Evolutionary conservation across 2,888 invertebrate species (phyloP).

Genomic region (Carabus problematicus): DNA sequence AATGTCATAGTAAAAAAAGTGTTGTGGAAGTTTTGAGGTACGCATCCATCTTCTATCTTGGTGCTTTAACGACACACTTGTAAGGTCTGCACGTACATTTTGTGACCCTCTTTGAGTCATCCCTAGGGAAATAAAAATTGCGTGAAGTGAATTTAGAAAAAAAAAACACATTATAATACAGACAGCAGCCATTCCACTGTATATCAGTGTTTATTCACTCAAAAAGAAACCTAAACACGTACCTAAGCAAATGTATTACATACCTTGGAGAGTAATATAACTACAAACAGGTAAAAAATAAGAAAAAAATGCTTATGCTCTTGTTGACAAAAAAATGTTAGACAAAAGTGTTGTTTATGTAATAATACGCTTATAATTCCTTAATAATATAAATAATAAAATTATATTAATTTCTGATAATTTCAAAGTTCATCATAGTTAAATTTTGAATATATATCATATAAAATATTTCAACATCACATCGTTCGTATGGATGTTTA

Average conservation of each 20-base stretch:
- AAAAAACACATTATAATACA: constrained; percentile 3
- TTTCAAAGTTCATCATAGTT: too few relatives aligned
- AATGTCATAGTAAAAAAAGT: too few relatives aligned
- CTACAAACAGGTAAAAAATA: too few relatives aligned
- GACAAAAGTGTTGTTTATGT: neutral
- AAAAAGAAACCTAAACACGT: constrained; percentile 13
- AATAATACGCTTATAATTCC: neutral
- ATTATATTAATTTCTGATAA: too few relatives aligned
- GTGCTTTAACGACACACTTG: constrained; percentile 2
- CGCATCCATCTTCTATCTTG: neutral
- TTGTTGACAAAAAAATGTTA: neutral
- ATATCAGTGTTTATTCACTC: constrained; percentile 13
- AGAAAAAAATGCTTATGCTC: too few relatives aligned
- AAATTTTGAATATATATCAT: too few relatives aligned
- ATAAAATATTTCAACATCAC: too few relatives aligned
- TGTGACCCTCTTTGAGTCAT: constrained; percentile 6
- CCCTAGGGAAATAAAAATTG: constrained; percentile 5
- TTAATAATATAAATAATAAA: too few relatives aligned
- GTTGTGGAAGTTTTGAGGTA: neutral
- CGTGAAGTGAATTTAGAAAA: constrained; percentile 15
- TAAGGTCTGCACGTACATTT: neutral
- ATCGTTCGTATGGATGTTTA: too few relatives aligned
- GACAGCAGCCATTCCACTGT: constrained; percentile 4
- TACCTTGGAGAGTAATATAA: too few relatives aligned
- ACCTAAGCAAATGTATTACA: neutral